Evolutionary conservation across 1,140 invertebrate genomes (phyloP).

Genomic region (Drosophila asahinai): DNA sequence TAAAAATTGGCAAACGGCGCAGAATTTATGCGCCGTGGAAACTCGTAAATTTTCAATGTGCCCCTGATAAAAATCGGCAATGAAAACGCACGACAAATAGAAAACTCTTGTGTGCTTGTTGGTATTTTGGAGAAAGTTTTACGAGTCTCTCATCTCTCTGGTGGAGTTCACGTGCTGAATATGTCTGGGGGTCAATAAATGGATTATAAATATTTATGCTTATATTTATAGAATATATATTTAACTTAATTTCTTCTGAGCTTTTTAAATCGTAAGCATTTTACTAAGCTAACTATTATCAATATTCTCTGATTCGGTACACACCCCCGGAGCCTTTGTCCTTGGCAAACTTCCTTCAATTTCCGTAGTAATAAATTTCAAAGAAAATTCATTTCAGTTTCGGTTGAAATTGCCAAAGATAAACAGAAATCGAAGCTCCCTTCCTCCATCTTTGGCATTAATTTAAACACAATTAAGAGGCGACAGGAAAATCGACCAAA

Average conservation of each 20-base stretch:
- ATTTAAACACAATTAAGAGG: constrained; percentile 59
- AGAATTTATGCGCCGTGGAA: constrained; percentile 60
- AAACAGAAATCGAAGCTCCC: constrained; percentile 44
- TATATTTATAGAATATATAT: not conserved
- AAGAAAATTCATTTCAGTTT: constrained; percentile 40
- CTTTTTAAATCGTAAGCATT: not conserved
- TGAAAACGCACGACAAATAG: constrained; percentile 54
- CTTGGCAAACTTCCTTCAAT: constrained; percentile 14
- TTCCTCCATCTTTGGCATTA: constrained; percentile 12
- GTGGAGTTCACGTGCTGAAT: not conserved
- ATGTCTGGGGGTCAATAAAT: constrained; percentile 27
- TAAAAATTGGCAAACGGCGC: constrained; percentile 62
- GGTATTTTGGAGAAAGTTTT: constrained; percentile 30
- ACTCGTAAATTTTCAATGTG: constrained; percentile 71
- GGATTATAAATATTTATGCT: constrained; percentile 33
- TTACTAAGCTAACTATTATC: not conserved
- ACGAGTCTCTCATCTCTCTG: constrained; percentile 17
- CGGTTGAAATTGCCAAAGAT: constrained; percentile 41
- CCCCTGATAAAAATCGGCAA: constrained; percentile 61
- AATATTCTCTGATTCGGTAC: not conserved
- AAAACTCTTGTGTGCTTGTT: constrained; percentile 16
- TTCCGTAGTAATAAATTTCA: constrained; percentile 34
- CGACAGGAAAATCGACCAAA: constrained; percentile 29
- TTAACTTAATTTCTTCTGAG: not conserved
- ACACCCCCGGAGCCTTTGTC: not conserved